Evolutionary conservation across 2,888 invertebrate genomes (phyloP), one percentile per base, ranked within the genome.

Genomic region (Trissoscelio sp.): DNA sequence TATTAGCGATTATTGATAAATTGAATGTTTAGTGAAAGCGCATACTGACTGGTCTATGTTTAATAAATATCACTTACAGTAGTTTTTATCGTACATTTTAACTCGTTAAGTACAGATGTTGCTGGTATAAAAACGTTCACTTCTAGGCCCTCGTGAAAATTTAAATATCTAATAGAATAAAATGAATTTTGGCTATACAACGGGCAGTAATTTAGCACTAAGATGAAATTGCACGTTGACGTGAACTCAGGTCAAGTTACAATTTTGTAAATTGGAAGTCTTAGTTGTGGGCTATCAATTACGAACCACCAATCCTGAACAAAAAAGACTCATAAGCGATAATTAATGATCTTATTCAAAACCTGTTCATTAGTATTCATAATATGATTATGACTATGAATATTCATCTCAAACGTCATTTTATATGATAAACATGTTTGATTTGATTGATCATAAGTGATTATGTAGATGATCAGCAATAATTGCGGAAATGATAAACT

Each of bases 261-360:
- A 24, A 39, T 60, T 60, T 60, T 39, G 44, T 28, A 20, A 60
- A 39, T 60, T 24, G 31, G 42, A 60, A 60, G 9, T 57, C 57
- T 60, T 53, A 22, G 16, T 70, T 58, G 14, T 16, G 16, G 44
- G 37, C 48, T 37, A 53, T 60, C 53, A 72, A 60, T 72, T 28
- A 60, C 18, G 20, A 39, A 51, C 37, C 31, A 60, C 37, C 37
- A 39, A 58, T 70, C 5, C 3, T 3, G 37, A 58, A 70, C 46
- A 70, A 70, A 70, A 70, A 70, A 58, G 46, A 24, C 48, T 70
- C 70, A 57, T 70, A 58, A 70, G 70, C 70, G 70, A 48, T 70
- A 58, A 73, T 62, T 73, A 62, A 73, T 73, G 28, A 53, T 62
- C 62, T 64, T 60, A 64, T 73, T 73, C 44, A 53, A 44, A 73